A percentile compares a stretch with the other conserved stretches of the same genome.
Evolutionary conservation across 1,140 invertebrate species (phyloP).

Genomic region (Trichoplusia ni): DNA sequence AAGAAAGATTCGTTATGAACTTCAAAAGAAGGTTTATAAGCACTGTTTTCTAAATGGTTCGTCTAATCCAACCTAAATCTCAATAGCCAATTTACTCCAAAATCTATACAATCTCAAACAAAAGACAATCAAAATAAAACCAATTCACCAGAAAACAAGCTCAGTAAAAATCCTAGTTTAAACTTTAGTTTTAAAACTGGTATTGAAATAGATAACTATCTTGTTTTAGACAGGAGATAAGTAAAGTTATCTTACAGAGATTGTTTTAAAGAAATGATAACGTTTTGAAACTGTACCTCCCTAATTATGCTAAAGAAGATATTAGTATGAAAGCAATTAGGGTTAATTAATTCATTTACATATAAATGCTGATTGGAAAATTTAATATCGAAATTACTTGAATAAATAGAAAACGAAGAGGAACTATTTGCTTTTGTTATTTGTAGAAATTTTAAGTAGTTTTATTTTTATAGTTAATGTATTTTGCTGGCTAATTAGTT

Average conservation of each 20-base stretch:
- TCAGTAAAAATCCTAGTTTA: conserved; percentile 5
- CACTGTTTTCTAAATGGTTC: too few species aligned
- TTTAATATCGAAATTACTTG: neutral
- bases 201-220: conserved; percentile 8
- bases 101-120: neutral
- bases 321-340: conserved; percentile 24
- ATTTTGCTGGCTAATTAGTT: too few species aligned
- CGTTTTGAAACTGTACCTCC: neutral
- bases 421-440: neutral
- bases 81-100: too few species aligned
- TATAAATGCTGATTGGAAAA: conserved; percentile 12
- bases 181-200: conserved; percentile 9
- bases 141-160: neutral
- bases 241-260: conserved; percentile 1
- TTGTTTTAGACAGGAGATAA: conserved; percentile 14
- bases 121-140: conserved; percentile 1
- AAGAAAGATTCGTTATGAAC: too few species aligned
- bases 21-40: too few species aligned
- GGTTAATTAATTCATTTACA: conserved; percentile 18
- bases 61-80: too few species aligned
- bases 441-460: too few species aligned
- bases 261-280: conserved; percentile 15
- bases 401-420: neutral
- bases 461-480: too few species aligned
- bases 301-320: conserved; percentile 20